Conservation (phyloP, 2,888 invertebrate species). For the Diaphora mendica region DNA sequence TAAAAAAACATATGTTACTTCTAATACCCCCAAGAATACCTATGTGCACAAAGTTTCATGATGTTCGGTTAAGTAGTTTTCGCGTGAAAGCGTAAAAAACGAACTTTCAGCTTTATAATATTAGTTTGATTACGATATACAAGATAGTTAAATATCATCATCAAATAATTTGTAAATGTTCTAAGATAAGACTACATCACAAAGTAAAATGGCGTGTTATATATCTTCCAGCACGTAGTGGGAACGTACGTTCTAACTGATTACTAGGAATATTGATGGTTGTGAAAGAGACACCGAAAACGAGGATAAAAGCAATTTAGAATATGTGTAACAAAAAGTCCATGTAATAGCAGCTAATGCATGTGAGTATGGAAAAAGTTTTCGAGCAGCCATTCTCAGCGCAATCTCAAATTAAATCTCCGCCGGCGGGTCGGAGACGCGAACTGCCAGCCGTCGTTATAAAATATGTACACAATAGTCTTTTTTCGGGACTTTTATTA, state of each 20-base stretch:
- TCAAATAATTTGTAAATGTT: constrained; percentile 44
- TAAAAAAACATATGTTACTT: too few relatives aligned
- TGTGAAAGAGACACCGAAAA: constrained; percentile 50
- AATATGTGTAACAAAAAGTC: constrained; percentile 69
- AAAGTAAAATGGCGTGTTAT: constrained; percentile 44
- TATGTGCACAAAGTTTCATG: too few relatives aligned
- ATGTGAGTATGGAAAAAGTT: constrained; percentile 79
- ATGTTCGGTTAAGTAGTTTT: too few relatives aligned
- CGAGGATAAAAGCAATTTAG: constrained; percentile 62
- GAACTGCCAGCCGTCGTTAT: constrained; percentile 61
- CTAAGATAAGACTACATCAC: constrained; percentile 29
- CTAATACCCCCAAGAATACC: too few relatives aligned
- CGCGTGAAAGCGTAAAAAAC: too few relatives aligned
- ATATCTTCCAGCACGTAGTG: constrained; percentile 2
- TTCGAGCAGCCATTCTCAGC: constrained; percentile 68
- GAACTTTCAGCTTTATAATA: too few relatives aligned
- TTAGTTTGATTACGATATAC: neutral
- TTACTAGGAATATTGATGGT: constrained; percentile 59
- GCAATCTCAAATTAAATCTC: constrained; percentile 84
- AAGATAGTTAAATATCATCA: constrained; percentile 8
- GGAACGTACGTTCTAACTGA: constrained; percentile 30
- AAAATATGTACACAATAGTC: constrained; percentile 67
- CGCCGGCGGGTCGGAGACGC: constrained; percentile 65
- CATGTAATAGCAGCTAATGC: constrained; percentile 74
- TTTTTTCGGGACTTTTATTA: constrained; percentile 63